A percentile compares a stretch with the other conserved stretches of the same genome.
phyloP scores from a whole-genome alignment of 53 echinoderm and acorn worm genomes.

The Paracentrotus lividus region DNA sequence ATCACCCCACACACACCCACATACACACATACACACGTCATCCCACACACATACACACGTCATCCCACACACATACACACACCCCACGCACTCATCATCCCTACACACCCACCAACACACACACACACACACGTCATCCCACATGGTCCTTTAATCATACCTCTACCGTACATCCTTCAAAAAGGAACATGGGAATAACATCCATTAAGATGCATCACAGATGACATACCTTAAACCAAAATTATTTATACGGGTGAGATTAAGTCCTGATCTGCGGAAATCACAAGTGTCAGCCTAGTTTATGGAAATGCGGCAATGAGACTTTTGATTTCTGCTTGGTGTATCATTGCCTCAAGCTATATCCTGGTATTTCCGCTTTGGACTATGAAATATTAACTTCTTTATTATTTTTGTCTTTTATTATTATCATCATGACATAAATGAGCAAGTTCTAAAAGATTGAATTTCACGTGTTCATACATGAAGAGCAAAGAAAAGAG shows the following conservation, averaged over 20 bases:
- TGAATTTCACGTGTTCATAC: too few species aligned
- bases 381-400: background rate
- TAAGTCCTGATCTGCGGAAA: constrained; percentile 30
- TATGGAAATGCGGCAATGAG: constrained; percentile 27
- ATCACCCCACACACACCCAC: too few species aligned
- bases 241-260: background rate
- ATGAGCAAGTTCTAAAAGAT: too few species aligned
- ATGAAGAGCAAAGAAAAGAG: too few species aligned
- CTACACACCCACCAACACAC: too few species aligned
- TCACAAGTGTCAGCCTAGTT: constrained; percentile 23
- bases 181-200: background rate
- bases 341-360: background rate
- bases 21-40: too few species aligned
- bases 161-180: background rate
- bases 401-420: background rate
- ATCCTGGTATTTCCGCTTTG: background rate
- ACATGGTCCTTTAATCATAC: too few species aligned
- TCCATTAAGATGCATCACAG: background rate
- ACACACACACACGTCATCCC: too few species aligned
- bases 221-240: background rate
- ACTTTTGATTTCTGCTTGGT: background rate
- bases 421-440: too few species aligned
- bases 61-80: too few species aligned
- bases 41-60: too few species aligned
- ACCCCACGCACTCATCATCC: too few species aligned